A percentile compares a stretch with the other conserved stretches of the same genome.
These are phyloP conservation scores for Ichneumoninae sp. DNA, from an alignment of 2,888 invertebrate genomes.

Conservation along the genomic window DNA sequence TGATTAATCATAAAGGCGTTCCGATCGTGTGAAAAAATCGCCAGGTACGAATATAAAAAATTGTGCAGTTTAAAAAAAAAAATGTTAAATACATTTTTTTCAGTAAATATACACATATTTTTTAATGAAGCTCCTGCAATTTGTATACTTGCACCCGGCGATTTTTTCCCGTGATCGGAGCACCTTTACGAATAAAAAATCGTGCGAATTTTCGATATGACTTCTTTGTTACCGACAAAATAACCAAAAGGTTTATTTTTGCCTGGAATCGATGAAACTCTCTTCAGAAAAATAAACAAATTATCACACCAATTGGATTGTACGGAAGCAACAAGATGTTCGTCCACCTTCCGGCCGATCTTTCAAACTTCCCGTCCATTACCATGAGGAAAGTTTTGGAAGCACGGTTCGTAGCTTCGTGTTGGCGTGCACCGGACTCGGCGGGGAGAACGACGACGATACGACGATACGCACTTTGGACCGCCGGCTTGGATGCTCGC, in stretches of 20 bases:
- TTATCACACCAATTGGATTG: background rate
- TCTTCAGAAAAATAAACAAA: conserved; percentile 4
- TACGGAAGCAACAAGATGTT: background rate
- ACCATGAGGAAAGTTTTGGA: conserved; percentile 53
- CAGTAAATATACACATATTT: too few species aligned
- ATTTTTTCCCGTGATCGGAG: background rate
- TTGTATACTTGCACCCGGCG: background rate
- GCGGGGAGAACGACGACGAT: conserved; percentile 2
- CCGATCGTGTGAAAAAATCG: too few species aligned
- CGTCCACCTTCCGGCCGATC: conserved; percentile 6
- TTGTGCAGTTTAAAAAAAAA: too few species aligned
- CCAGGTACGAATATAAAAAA: too few species aligned
- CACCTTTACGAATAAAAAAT: background rate
- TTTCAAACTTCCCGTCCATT: conserved; percentile 56
- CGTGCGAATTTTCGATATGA: background rate
- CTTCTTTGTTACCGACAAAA: background rate
- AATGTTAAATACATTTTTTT: too few species aligned
- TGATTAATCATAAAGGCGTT: too few species aligned
- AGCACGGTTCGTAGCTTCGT: conserved; percentile 39
- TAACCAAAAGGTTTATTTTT: background rate
- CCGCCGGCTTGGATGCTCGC: conserved; percentile 36
- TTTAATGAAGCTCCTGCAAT: background rate
- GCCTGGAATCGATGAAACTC: background rate
- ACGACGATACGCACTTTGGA: conserved; percentile 3
- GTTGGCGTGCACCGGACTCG: background rate